These are phyloP conservation scores for Glyptemys insculpta DNA, from an alignment of 2,797 vertebrate genomes.

Conservation along the genomic window DNA sequence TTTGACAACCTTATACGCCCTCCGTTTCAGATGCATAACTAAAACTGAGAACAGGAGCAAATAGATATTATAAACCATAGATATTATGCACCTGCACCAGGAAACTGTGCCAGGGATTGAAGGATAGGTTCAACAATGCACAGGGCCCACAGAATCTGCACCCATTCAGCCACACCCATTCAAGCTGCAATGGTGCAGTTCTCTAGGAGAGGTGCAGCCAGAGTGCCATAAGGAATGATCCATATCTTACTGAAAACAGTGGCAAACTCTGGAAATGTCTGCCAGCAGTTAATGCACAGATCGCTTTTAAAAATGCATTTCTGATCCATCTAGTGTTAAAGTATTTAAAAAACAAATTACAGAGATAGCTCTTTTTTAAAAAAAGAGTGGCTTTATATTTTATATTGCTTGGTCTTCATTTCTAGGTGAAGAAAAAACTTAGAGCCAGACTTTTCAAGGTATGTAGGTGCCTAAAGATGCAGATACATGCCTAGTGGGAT, in stretches of 20 bases:
- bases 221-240: not conserved
- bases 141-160: not conserved
- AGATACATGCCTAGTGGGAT: not conserved
- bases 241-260: not conserved
- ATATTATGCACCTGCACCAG: not conserved
- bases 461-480: not conserved
- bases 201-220: not conserved
- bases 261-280: not conserved
- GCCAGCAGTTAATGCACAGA: not conserved
- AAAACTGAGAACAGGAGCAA: not conserved
- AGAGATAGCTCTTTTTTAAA: not conserved
- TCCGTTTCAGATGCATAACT: slow-evolving; percentile 21
- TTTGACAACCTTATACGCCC: slow-evolving; percentile 19
- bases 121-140: not conserved
- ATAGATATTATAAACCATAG: not conserved
- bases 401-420: not conserved
- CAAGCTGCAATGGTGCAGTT: not conserved
- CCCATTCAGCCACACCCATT: not conserved
- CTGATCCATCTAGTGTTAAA: not conserved
- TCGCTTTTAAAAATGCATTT: not conserved
- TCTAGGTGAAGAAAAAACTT: not conserved
- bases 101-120: not conserved
- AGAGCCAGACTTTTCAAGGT: not conserved
- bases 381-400: not conserved
- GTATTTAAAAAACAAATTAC: not conserved